Base-by-base conservation (phyloP, 2,797 vertebrate genomes). In the Amblyopsis hoosieri region DNA sequence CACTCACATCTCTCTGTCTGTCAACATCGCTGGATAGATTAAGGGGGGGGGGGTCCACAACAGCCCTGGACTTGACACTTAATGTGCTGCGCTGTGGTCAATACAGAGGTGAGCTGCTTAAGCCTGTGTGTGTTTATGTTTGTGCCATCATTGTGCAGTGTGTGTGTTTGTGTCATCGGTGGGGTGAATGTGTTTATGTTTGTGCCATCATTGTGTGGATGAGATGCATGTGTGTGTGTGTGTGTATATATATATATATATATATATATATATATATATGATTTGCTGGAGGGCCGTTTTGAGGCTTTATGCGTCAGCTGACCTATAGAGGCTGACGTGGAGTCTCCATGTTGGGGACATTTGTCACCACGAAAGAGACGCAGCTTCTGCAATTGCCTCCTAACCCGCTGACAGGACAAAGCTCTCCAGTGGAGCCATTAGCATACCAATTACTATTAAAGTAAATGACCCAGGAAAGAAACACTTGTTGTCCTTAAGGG, bases 1-100 rank as follows among this genome's bases (percentile, higher is more conserved):
- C 62, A 55, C 46, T 51, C 67, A 54, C 63, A 47, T 51, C 50
- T 42, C 46, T 55, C 62, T 47, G 33, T 15, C 48, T 6, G 37
- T 15, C 56, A 54, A 50, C 64, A 19, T 19, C 2, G 31, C 47
- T 52, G 14, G n/a, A 33, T 3, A 1, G 47, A 54, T 17, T 17
- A 17, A 17, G 17, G 17, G 31, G 3, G 1, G 31, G 31, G 6
- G 31, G 17, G 17, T 17, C 17, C 17, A 3, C 31, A 3, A 6
- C 31, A 2, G 6, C 3, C 31, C 31, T 7, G 31, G 31, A 33
- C 31, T 33, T 33, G 6, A 7, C 0, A 7, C 31, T 33, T 5
- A 3, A 33, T 33, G 31, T 33, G 31, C 31, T 33, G 31, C 17
- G 17, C 17, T 33, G 31, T 33, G 3, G 31, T 33, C 31, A 33